Conservation (phyloP, 2,888 invertebrate genomes). For the Gastrophysa polygoni region DNA sequence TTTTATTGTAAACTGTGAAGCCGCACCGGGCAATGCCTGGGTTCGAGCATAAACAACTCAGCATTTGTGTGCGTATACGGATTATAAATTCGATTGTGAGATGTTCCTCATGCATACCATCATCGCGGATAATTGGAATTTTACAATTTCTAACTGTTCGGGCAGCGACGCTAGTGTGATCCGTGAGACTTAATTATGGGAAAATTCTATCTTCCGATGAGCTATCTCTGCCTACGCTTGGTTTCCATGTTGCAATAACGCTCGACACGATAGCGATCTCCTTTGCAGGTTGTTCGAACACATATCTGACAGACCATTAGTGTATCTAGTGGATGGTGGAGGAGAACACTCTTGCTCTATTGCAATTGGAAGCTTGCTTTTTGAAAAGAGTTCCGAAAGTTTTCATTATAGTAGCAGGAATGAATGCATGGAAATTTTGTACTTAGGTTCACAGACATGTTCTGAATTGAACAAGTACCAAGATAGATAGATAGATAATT, state of each 20-base stretch:
- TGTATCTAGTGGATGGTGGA: too few relatives aligned
- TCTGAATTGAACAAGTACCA: too few relatives aligned
- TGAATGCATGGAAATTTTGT: too few relatives aligned
- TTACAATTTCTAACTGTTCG: slow-evolving; percentile 32
- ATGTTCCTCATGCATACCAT: slow-evolving; percentile 41
- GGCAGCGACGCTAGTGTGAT: slow-evolving; percentile 14
- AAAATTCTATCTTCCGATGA: slow-evolving; percentile 1
- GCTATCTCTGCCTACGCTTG: background rate
- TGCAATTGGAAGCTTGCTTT: too few relatives aligned
- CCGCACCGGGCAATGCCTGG: slow-evolving; percentile 45
- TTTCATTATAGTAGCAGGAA: too few relatives aligned
- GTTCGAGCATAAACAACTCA: slow-evolving; percentile 48
- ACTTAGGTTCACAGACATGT: too few relatives aligned
- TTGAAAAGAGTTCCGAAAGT: too few relatives aligned
- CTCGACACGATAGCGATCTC: background rate
- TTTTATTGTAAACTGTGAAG: slow-evolving; percentile 42
- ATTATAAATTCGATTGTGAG: slow-evolving; percentile 48
- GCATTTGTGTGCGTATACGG: slow-evolving; percentile 45
- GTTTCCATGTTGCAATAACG: background rate
- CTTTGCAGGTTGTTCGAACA: background rate
- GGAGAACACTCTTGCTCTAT: too few relatives aligned
- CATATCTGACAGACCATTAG: background rate
- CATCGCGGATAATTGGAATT: slow-evolving; percentile 38
- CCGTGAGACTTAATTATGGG: slow-evolving; percentile 12
- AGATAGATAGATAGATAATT: too few relatives aligned